Base-by-base conservation (phyloP, 64 coral and sea anemone genomes). In the Orbicella faveolata region DNA sequence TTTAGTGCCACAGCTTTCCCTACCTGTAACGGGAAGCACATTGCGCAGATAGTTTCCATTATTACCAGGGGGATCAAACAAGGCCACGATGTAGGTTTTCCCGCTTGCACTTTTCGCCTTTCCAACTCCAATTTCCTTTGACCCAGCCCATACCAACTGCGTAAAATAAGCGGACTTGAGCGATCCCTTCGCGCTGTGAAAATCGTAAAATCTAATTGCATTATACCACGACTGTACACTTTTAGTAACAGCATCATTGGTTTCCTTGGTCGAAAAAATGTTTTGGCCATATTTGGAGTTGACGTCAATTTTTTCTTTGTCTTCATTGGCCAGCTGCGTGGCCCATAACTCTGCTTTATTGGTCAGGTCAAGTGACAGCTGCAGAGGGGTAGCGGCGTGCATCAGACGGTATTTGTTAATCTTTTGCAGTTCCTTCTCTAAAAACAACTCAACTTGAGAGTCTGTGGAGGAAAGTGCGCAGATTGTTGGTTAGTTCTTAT, bases 181-280 rank as follows among this genome's bases (percentile, higher is more conserved):
- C 13, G 77, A 79, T 5, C 77, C 64, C 16, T 76, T 84, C 1
- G 88, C 79, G 6, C 55, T 86, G 76, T 97, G 79, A 36, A 90
- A 97, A 17, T 86, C 87, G 44, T 97, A 97, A 81, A 86, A 78
- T 35, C 90, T 84, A 1, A 97, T 90, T 79, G 90, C 70, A 80
- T 97, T 94, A 21, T 97, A 97, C 95, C 95, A 97, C 18, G 95
- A 91, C 11, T 78, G 91, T 0, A 97, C 95, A 54, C 88, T 88
- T 23, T 69, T 79, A 25, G 35, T 88, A 30, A 81, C 83, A 34
- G 83, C 74, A 14, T 94, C 79, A 15, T 76, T 63, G 1, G 88
- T 61, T 41, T 88, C 82, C 18, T 79, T 26, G 44, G 92, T 73
- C 9, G 92, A 93, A 85, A 94, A 97, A 48, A 97, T 77, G 8